These are phyloP conservation scores for Tenthredo mesomela DNA, from an alignment of 2,888 invertebrate species.

Conservation along the genomic window DNA sequence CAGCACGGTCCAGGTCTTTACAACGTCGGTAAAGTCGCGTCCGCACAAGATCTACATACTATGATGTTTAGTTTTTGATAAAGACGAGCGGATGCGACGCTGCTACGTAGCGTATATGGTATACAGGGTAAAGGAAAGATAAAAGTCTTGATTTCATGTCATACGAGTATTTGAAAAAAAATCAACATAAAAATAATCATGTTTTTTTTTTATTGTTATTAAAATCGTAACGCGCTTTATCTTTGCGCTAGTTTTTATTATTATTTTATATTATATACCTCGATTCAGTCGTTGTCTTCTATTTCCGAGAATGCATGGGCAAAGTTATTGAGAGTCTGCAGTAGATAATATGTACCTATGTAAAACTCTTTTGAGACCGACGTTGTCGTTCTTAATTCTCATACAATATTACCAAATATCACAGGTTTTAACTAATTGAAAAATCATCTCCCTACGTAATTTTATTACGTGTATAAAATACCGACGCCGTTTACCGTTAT, in stretches of 20 bases:
- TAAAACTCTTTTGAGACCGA: not conserved
- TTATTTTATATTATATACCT: not conserved
- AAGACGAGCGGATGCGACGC: conserved; percentile 1
- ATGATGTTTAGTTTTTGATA: not conserved
- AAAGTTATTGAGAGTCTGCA: not conserved
- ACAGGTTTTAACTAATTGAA: not conserved
- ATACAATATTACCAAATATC: not conserved
- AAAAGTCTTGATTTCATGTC: not conserved
- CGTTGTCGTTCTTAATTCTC: not conserved
- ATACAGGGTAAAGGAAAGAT: not conserved
- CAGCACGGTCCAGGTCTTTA: not conserved
- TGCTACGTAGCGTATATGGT: not conserved
- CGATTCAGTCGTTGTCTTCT: not conserved
- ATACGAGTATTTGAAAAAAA: not conserved
- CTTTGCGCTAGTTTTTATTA: not conserved
- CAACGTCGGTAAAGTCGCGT: conserved; percentile 7
- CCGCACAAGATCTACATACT: not conserved
- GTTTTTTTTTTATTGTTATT: not conserved
- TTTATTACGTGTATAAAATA: not conserved
- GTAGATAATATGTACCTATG: not conserved
- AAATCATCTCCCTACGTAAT: not conserved
- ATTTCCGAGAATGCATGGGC: not conserved
- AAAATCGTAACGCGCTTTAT: not conserved
- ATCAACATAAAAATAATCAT: not conserved
- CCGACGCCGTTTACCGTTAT: not conserved